A percentile compares a stretch with the other conserved stretches of the same genome.
phyloP scores from a whole-genome alignment of 1,140 invertebrate species.

The Drosophila sucinea region DNA sequence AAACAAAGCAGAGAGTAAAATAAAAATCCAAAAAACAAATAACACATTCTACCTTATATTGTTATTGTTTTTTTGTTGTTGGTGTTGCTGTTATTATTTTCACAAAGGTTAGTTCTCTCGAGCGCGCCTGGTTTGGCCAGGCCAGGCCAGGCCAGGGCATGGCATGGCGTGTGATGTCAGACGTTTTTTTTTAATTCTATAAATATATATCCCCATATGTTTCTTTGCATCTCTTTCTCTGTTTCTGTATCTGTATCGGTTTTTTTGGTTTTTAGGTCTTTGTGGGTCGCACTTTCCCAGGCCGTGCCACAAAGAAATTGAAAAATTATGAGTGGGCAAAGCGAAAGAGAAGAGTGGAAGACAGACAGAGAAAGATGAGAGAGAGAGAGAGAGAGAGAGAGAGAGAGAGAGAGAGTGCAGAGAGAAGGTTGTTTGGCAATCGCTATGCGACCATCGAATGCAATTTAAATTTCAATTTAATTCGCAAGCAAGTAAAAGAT shows the following conservation, averaged over 20 bases:
- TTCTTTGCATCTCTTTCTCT: not conserved
- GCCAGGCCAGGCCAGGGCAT: not conserved
- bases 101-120: slow-evolving; percentile 58
- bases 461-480: slow-evolving; percentile 82
- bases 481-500: slow-evolving; percentile 72
- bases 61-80: slow-evolving; percentile 34
- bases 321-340: slow-evolving; percentile 22
- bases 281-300: slow-evolving; percentile 55
- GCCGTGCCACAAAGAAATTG: slow-evolving; percentile 15
- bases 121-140: no score
- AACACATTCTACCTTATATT: slow-evolving; percentile 19
- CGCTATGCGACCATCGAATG: slow-evolving; percentile 63
- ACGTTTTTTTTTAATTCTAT: slow-evolving; percentile 61
- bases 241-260: slow-evolving; percentile 6
- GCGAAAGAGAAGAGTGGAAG: not conserved
- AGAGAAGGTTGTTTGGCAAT: slow-evolving; percentile 45
- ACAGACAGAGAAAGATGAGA: not conserved
- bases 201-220: slow-evolving; percentile 51
- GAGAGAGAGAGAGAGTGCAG: not conserved
- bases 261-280: slow-evolving; percentile 49
- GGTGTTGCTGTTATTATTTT: slow-evolving; percentile 47
- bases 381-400: not conserved
- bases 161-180: slow-evolving; percentile 65
- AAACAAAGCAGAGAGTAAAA: slow-evolving; percentile 35
- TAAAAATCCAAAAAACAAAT: slow-evolving; percentile 20